A percentile compares a stretch with the other conserved stretches of the same genome.
phyloP scores from a whole-genome alignment of 2,888 invertebrate genomes.

The Oasisia sp. region DNA sequence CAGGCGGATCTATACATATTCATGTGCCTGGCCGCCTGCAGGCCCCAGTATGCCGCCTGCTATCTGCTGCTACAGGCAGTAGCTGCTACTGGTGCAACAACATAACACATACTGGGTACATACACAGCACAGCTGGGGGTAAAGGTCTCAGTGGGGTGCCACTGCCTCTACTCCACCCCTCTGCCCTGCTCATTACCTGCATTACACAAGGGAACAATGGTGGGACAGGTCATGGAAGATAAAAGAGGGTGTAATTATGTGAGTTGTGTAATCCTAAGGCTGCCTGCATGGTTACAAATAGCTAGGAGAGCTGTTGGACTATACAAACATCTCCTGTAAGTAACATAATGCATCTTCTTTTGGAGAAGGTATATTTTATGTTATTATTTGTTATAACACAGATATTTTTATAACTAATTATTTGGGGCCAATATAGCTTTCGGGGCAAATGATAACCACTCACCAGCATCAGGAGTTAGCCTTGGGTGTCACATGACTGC shows the following conservation, averaged over 20 bases:
- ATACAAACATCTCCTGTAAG: not conserved
- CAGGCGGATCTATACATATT: slow-evolving; percentile 10
- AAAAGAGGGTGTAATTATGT: not conserved
- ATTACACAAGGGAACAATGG: not conserved
- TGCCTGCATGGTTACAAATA: too few relatives aligned
- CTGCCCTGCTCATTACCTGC: not conserved
- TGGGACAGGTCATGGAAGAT: not conserved
- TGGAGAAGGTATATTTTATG: not conserved
- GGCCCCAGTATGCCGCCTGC: not conserved
- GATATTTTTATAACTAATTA: too few relatives aligned
- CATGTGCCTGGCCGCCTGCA: not conserved
- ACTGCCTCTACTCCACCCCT: not conserved
- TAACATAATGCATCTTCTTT: not conserved
- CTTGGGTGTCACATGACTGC: too few relatives aligned
- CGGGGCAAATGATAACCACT: too few relatives aligned
- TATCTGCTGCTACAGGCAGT: not conserved
- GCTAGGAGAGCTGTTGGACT: too few relatives aligned
- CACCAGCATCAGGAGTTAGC: too few relatives aligned
- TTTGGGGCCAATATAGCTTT: too few relatives aligned
- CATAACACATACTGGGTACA: not conserved
- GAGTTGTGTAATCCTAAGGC: not conserved
- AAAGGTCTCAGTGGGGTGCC: not conserved
- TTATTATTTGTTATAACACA: too few relatives aligned
- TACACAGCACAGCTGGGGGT: not conserved
- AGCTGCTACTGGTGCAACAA: not conserved